Evolutionary conservation across 2,888 invertebrate species (phyloP).

Genomic region (Prosapia bicincta): DNA sequence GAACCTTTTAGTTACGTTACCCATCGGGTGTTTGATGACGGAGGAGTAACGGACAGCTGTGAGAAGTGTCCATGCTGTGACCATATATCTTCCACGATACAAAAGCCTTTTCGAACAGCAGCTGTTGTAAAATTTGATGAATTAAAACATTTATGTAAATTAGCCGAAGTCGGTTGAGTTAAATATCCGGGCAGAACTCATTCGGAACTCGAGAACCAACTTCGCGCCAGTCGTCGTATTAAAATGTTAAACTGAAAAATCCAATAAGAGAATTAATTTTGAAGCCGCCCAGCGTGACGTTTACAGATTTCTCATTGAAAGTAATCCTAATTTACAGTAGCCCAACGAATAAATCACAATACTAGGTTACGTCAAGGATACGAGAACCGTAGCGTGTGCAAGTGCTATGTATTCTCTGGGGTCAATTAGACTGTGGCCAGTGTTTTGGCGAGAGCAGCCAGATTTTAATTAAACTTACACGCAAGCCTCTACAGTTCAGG

Average conservation of each 20-base stretch:
- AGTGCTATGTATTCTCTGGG: background rate
- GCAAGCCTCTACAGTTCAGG: background rate
- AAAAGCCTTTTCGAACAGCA: no score
- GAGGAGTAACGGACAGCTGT: no score
- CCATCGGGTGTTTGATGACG: no score
- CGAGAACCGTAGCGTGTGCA: background rate
- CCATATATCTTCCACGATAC: no score
- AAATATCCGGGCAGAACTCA: no score
- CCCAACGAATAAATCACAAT: background rate
- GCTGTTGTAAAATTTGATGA: no score
- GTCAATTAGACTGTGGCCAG: background rate
- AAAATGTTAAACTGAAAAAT: background rate
- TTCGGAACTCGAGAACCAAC: no score
- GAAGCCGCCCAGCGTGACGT: background rate
- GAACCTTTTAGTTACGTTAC: no score
- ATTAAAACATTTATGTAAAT: no score
- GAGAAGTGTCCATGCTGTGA: no score
- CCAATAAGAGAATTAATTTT: background rate
- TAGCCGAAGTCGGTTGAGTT: no score
- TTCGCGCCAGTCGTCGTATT: no score
- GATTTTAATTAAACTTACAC: slow-evolving; percentile 18
- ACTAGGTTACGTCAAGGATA: background rate
- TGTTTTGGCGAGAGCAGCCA: slow-evolving; percentile 18
- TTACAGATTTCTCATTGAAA: background rate
- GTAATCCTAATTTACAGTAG: background rate